These are phyloP conservation scores for Campoplex capitator DNA, from an alignment of 2,888 invertebrate genomes.

Conservation along the genomic window DNA sequence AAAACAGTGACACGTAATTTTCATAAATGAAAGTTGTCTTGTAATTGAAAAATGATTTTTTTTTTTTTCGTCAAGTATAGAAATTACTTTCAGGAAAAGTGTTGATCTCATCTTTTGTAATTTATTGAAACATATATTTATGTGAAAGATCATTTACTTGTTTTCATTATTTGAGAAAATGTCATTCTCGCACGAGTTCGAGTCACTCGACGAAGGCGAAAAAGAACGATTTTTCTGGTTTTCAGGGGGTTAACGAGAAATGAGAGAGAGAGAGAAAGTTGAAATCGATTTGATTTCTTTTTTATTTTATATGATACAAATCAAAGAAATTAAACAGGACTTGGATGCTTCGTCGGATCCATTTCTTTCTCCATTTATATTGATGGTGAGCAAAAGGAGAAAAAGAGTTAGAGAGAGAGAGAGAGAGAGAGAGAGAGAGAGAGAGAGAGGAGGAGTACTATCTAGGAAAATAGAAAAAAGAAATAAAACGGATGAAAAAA, in stretches of 20 bases:
- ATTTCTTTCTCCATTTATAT: constrained; percentile 45
- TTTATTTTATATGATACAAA: constrained; percentile 63
- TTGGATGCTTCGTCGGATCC: constrained; percentile 62
- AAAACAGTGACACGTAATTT: neutral
- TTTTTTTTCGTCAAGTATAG: neutral
- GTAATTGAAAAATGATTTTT: neutral
- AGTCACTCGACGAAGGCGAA: constrained; percentile 16
- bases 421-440: constrained; percentile 43
- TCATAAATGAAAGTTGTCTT: neutral
- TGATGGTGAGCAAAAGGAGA: constrained; percentile 29
- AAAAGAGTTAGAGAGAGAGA: constrained; percentile 49
- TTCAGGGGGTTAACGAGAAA: constrained; percentile 24
- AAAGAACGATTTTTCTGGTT: constrained; percentile 36
- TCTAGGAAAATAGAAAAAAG: constrained; percentile 60
- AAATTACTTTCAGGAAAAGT: neutral
- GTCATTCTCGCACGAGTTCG: neutral
- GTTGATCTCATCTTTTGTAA: too few relatives aligned
- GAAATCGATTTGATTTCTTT: constrained; percentile 49
- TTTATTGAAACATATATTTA: too few relatives aligned
- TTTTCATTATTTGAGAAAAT: neutral
- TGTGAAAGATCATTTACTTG: neutral
- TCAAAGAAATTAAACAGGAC: constrained; percentile 69
- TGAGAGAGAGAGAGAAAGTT: constrained; percentile 46
- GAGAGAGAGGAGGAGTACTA: too few relatives aligned
- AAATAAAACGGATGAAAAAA: constrained; percentile 33